phyloP scores from a whole-genome alignment of 2,888 invertebrate genomes.

The Oxyscelio sp. region DNA sequence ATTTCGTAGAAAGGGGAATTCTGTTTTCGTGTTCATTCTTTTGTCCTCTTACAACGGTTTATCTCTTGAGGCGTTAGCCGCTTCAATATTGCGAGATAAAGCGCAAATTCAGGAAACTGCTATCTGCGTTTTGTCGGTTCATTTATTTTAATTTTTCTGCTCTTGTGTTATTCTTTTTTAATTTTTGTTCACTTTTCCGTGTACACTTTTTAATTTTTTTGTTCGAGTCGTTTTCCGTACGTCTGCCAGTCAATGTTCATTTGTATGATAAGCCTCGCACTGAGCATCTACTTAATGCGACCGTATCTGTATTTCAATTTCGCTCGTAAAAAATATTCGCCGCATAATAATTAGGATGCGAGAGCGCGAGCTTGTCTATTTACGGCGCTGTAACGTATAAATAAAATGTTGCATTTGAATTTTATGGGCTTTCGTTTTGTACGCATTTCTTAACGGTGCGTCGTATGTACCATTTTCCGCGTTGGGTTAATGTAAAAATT shows the following conservation, averaged over 20 bases:
- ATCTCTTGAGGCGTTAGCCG: slow-evolving; percentile 33
- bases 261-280: slow-evolving; percentile 38
- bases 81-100: slow-evolving; percentile 28
- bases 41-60: slow-evolving; percentile 22
- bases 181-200: background rate
- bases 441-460: slow-evolving; percentile 19
- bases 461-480: slow-evolving; percentile 14
- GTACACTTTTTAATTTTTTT: slow-evolving; percentile 2
- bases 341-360: slow-evolving; percentile 50
- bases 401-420: slow-evolving; percentile 41
- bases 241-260: slow-evolving; percentile 16
- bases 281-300: no score
- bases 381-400: slow-evolving; percentile 19
- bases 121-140: slow-evolving; percentile 47
- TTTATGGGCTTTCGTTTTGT: slow-evolving; percentile 24
- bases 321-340: slow-evolving; percentile 31
- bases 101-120: slow-evolving; percentile 48
- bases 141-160: slow-evolving; percentile 52
- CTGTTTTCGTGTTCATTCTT: slow-evolving; percentile 6
- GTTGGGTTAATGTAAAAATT: slow-evolving; percentile 5
- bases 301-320: slow-evolving; percentile 43
- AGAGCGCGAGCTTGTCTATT: slow-evolving; percentile 21
- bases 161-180: slow-evolving; percentile 22
- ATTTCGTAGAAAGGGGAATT: background rate
- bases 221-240: background rate